A percentile compares a stretch with the other conserved stretches of the same genome.
Conservation (phyloP, 1,140 invertebrate species). For the Drosophila neocordata region DNA sequence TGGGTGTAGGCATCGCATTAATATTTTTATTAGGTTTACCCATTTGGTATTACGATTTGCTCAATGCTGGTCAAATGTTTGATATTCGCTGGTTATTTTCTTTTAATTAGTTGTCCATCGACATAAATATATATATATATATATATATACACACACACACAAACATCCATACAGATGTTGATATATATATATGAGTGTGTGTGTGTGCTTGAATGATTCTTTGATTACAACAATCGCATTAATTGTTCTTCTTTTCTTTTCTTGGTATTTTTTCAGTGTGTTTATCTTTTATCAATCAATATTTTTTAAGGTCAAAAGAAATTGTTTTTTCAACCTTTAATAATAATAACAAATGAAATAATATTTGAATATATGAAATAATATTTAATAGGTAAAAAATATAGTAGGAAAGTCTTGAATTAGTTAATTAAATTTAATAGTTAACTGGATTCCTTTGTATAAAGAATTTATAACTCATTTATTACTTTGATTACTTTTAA, state of each 20-base stretch:
- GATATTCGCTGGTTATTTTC: slow-evolving; percentile 30
- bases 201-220: slow-evolving; percentile 1
- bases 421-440: too few species aligned
- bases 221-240: slow-evolving; percentile 55
- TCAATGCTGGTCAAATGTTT: slow-evolving; percentile 28
- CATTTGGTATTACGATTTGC: slow-evolving; percentile 34
- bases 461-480: too few species aligned
- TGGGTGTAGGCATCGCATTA: slow-evolving; percentile 35
- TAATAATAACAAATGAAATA: neutral
- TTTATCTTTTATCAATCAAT: slow-evolving; percentile 46
- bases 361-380: neutral
- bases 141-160: neutral
- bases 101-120: slow-evolving; percentile 53
- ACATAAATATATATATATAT: neutral
- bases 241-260: slow-evolving; percentile 63
- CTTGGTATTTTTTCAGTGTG: slow-evolving; percentile 41
- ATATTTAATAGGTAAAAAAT: too few species aligned
- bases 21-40: slow-evolving; percentile 61
- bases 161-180: neutral
- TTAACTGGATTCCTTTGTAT: too few species aligned
- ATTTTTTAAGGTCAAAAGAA: slow-evolving; percentile 6
- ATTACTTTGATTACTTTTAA: too few species aligned
- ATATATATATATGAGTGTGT: neutral
- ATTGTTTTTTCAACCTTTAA: neutral
- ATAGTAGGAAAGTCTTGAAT: too few species aligned